Conservation (phyloP, 1,140 invertebrate species). For the Neuroterus valhalla region DNA sequence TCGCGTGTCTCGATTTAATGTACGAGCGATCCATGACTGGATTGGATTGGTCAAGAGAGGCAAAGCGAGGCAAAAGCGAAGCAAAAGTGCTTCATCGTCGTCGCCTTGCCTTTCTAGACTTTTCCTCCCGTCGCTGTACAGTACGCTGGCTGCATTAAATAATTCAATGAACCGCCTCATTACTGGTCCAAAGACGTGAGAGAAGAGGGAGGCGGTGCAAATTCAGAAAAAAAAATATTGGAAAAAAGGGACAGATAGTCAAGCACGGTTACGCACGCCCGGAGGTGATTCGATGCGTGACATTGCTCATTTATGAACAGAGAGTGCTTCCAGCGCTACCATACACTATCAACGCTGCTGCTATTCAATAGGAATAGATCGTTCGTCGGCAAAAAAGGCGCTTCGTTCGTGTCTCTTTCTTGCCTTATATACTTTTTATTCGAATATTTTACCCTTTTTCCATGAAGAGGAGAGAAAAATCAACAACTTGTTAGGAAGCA, state of each 20-base stretch:
- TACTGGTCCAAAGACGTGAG: conserved; percentile 38
- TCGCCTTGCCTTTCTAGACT: conserved; percentile 7
- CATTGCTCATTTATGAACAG: conserved; percentile 64
- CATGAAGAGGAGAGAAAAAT: neutral
- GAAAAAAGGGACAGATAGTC: conserved; percentile 50
- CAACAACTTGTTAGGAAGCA: conserved; percentile 17
- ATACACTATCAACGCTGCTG: conserved; percentile 19
- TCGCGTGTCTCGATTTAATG: conserved; percentile 21
- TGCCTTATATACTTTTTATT: neutral
- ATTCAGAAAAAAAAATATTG: conserved; percentile 40
- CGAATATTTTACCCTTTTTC: neutral
- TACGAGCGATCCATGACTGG: conserved; percentile 7
- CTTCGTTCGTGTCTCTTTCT: neutral
- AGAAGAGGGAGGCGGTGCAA: conserved; percentile 44
- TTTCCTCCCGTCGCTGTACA: conserved; percentile 15
- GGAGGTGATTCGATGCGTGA: conserved; percentile 67
- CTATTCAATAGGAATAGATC: conserved; percentile 27
- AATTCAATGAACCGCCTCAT: conserved; percentile 50
- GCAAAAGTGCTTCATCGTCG: neutral
- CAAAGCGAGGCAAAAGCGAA: neutral
- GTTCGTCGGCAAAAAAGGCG: conserved; percentile 13
- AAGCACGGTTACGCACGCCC: conserved; percentile 57
- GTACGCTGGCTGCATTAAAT: conserved; percentile 44
- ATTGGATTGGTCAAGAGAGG: conserved; percentile 16
- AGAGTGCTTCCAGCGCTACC: conserved; percentile 26